Evolutionary conservation across 2,888 invertebrate species (phyloP).

Genomic region (Drosophila aldrichi): DNA sequence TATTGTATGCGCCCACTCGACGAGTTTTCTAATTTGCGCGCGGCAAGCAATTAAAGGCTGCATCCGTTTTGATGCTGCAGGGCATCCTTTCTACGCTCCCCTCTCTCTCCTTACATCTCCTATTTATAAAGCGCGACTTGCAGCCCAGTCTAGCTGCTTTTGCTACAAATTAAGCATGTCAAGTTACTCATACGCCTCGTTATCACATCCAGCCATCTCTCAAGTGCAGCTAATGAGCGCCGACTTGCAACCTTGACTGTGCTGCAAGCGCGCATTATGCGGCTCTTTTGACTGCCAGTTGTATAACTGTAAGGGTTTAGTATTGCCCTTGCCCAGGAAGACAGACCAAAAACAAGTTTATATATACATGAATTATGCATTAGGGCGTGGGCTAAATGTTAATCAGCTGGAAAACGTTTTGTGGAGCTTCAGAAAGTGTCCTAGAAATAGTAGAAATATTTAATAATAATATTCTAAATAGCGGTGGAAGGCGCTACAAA

Average conservation of each 20-base stretch:
- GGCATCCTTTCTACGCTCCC: background rate
- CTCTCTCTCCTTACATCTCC: too few species aligned
- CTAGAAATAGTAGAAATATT: too few species aligned
- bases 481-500: too few species aligned
- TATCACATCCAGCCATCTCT: background rate
- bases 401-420: too few species aligned
- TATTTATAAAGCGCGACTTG: background rate
- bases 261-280: background rate
- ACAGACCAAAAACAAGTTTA: background rate
- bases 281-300: background rate
- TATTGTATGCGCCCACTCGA: conserved; percentile 38
- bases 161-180: conserved; percentile 59
- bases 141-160: conserved; percentile 22
- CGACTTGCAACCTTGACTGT: conserved; percentile 5
- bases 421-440: too few species aligned
- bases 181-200: conserved; percentile 55
- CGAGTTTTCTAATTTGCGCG: conserved; percentile 68
- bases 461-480: too few species aligned
- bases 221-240: conserved; percentile 1
- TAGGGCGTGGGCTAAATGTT: too few species aligned
- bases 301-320: background rate
- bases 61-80: conserved; percentile 43
- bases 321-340: background rate
- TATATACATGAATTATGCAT: too few species aligned
- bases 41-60: conserved; percentile 59